Base-by-base conservation (phyloP, 1,140 invertebrate genomes). In the Drosophila kurseongensis region DNA sequence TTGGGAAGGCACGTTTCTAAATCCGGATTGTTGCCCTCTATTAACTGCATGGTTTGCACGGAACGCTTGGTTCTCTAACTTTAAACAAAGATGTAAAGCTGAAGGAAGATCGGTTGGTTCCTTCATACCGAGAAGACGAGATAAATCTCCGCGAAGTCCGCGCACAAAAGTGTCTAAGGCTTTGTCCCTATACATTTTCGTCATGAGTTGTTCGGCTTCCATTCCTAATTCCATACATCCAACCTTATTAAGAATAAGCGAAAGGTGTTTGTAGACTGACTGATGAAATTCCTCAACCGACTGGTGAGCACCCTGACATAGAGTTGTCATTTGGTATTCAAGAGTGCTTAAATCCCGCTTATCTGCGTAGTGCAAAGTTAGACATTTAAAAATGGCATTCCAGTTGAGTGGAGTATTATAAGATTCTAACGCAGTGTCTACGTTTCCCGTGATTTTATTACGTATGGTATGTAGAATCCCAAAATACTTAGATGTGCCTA, bases 331-430 rank as follows among this genome's bases (percentile, higher is more conserved):
- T 32, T 32, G 69, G n/a, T 79, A 79, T 36, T 83, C 69, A 4
- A 77, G 13, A 2, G 63, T 80, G 0, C 45, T 35, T 8, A 74
- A 5, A 16, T 77, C 68, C 0, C 59, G 23, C 54, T 77, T 80
- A 18, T 75, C 74, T 12, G 68, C 67, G 16, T 56, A 74, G 41
- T 80, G 69, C 1, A 71, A 9, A 2, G 73, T 68, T 1, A 80
- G 52, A 32, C 52, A 74, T 29, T 23, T 61, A 0, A 59, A 40
- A 0, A 79, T 76, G 1, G 47, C 44, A 0, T 32, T 13, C 69
- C 80, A 77, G 35, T 77, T 65, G 12, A 83, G n/a, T 1, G 73
- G 60, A 7, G 29, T 40, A 8, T 59, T 76, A n/a, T 69, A 76
- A 0, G 61, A 74, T 23, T 82, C 58, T 2, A 82, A 44, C 6